Conservation (phyloP, 53 echinoderm and acorn worm species). For the Apostichopus leukothele region DNA sequence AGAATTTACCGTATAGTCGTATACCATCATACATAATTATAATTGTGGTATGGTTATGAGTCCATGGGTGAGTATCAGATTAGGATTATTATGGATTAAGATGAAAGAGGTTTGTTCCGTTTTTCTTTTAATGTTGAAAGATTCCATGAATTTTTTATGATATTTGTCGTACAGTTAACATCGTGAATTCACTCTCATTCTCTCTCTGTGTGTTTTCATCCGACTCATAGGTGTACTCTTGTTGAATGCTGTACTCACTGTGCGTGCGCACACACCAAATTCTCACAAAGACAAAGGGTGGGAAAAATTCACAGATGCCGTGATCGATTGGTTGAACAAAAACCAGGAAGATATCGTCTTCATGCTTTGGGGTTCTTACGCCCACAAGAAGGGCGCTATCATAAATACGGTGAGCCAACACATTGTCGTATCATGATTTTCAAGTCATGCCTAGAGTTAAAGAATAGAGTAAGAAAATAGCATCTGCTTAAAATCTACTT, state of each 20-base stretch:
- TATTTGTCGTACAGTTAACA: not conserved
- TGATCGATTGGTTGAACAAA: conserved; percentile 84
- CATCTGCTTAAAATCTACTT: too few species aligned
- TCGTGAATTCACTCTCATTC: too few species aligned
- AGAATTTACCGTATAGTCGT: too few species aligned
- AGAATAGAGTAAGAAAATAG: too few species aligned
- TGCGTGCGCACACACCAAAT: conserved; percentile 81
- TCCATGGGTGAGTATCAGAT: too few species aligned
- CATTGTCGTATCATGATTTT: not conserved
- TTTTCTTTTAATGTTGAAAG: too few species aligned
- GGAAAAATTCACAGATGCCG: conserved; percentile 89
- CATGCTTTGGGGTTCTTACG: conserved; percentile 91
- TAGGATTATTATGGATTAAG: too few species aligned
- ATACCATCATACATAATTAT: too few species aligned
- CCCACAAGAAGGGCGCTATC: conserved; percentile 91
- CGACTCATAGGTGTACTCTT: conserved; percentile 72
- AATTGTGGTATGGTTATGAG: too few species aligned
- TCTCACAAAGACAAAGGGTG: conserved; percentile 96
- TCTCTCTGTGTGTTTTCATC: too few species aligned
- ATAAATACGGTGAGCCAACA: conserved; percentile 68
- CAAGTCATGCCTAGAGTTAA: too few species aligned
- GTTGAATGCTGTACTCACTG: conserved; percentile 89
- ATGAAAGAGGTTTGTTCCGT: too few species aligned
- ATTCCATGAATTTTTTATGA: not conserved
- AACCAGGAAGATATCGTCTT: conserved; percentile 76